Conservation (phyloP, 2,113 vertebrate genomes). For the Pedetes capensis region DNA sequence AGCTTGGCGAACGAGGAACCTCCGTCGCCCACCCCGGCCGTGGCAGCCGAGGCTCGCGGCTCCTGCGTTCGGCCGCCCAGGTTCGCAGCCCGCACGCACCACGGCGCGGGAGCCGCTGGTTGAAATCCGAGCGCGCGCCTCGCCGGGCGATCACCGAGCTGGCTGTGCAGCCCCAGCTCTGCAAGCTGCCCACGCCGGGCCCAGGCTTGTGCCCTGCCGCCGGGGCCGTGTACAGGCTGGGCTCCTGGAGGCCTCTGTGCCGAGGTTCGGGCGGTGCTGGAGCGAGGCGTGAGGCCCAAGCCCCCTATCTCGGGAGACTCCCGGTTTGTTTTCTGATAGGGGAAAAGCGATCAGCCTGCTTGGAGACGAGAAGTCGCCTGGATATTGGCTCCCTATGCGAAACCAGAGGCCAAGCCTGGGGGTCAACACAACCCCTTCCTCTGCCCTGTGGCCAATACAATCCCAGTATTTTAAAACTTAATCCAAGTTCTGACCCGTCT, state of each 20-base stretch:
- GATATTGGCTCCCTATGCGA: neutral
- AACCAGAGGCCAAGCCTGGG: neutral
- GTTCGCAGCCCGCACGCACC: neutral
- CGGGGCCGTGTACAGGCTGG: neutral
- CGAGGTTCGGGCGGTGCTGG: neutral
- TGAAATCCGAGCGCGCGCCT: conserved; percentile 15
- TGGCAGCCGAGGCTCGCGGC: neutral
- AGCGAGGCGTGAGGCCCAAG: conserved; percentile 28
- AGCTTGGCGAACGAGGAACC: neutral
- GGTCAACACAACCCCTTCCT: neutral
- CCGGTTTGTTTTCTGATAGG: conserved; percentile 64
- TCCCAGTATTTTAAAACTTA: conserved; percentile 29
- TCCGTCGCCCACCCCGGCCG: neutral
- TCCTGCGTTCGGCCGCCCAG: neutral
- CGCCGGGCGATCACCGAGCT: neutral
- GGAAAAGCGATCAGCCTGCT: conserved; percentile 40
- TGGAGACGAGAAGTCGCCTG: conserved; percentile 35
- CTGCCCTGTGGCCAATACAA: neutral
- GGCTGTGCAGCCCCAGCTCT: neutral
- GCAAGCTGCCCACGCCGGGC: neutral
- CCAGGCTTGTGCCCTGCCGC: neutral
- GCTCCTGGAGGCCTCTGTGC: neutral
- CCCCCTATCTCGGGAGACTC: conserved; percentile 37
- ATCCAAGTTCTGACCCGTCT: neutral
- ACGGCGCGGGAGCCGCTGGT: neutral